Evolutionary conservation across 2,888 invertebrate species (phyloP), one percentile per base, ranked within the genome.

Genomic region (Lymantria monacha): DNA sequence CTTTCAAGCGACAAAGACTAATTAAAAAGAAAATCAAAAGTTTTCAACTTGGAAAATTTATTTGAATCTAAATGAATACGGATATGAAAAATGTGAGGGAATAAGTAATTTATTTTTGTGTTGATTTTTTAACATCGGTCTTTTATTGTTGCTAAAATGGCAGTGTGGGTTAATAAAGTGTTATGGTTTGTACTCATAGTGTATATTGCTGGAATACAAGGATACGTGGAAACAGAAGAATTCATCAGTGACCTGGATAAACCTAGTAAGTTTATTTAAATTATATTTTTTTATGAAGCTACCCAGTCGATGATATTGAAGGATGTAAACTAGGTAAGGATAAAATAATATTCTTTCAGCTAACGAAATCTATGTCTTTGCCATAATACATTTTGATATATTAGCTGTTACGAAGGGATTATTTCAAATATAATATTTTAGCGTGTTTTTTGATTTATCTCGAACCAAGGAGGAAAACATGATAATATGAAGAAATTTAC

Each of bases 221-320:
- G 84, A 54, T 90, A 89, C 72, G 83, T 92, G 66, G 92, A 92
- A 57, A 91, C 92, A 13, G 92, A 87, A 63, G 87, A 92, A 61
- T 88, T 90, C 59, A 91, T 92, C 65, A 93, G 92, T 66, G 93
- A 93, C 62, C 79, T 93, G 61, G 93, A 93, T 66, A 92, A 90
- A 68, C 93, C 93, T 66, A 87, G 93, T 93, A 73, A 90, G 86
- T 77, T 22, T 7, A 40, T 5, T 3, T n/a, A 38, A n/a, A 33
- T 9, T 38, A 9, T 9, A 9, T 7, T 11, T 38, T 12, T 10
- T 38, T 38, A 5, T n/a, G 7, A 8, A 33, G 33, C 9, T n/a
- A n/a, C n/a, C n/a, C n/a, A 10, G 10, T 33, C 10, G 33, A 1
- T 38, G 38, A 38, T n/a, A 38, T 11, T 38, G n/a, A 38, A 11